Evolutionary conservation across 1,140 invertebrate genomes (phyloP), one percentile per base, ranked within the genome.

Genomic region (Gonioctena quinquepunctata): DNA sequence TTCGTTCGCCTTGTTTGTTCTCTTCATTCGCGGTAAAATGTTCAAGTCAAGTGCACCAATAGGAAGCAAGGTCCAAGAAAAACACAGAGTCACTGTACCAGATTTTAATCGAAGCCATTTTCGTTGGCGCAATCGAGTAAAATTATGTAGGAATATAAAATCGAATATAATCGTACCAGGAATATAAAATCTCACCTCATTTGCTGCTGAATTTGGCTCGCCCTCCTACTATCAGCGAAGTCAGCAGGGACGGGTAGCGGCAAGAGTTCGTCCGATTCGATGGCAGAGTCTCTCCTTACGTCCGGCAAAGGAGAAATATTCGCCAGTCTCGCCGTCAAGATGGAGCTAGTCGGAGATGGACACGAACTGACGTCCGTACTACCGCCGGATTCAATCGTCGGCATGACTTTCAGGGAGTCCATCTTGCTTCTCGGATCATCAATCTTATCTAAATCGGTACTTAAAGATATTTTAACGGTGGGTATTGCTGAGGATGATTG

Each of bases 181-280:
- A n/a, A n/a, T n/a, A n/a, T n/a, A n/a, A n/a, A n/a, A n/a, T 18
- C 22, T 54, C 19, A 54, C 52, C 52, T 54, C 52, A 21, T 23
- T 60, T 50, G 54, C 4, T 69, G 78, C 66, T 73, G 79, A 22
- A 79, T 76, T 68, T 81, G 80, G 49, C 81, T 82, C 2, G 81
- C 88, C 59, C 91, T 86, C 75, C 90, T 87, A 70, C 87, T 87
- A 70, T 93, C 91, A 3, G 91, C 92, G 80, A 93, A 93, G 76
- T 91, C 91, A 42, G 89, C 88, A 11, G 92, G 92, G 23, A 90
- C 92, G 1, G 92, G 92, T 52, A 91, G 81, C 16, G 79, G 75
- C 21, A 82, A 68, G 18, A 82, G 57, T 60, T 79, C 79, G 2
- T 75, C 59, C 66, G 80, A 80, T 4, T 90, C 89, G 11, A 90